A percentile compares a stretch with the other conserved stretches of the same genome.
phyloP scores from a whole-genome alignment of 2,113 vertebrate genomes.

The Dendrocopos noguchii region DNA sequence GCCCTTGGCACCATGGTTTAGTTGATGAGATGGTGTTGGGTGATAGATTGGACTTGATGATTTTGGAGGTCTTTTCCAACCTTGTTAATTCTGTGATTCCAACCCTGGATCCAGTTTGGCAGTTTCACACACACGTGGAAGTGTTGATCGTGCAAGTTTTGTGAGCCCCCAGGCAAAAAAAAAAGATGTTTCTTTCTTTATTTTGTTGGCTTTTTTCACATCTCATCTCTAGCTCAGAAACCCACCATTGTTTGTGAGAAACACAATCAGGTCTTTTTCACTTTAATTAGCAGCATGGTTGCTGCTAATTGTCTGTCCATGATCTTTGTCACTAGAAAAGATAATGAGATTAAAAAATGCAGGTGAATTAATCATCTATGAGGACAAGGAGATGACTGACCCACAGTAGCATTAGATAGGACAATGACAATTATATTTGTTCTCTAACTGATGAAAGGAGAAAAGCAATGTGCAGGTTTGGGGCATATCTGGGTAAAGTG shows the following conservation, averaged over 20 bases:
- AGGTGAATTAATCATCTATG: background rate
- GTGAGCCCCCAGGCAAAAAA: background rate
- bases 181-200: background rate
- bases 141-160: background rate
- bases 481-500: background rate
- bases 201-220: background rate
- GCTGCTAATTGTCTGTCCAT: background rate
- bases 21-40: no score
- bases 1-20: no score
- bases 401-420: background rate
- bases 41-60: no score
- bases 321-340: background rate
- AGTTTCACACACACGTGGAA: slow-evolving; percentile 43
- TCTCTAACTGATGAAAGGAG: background rate
- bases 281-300: background rate
- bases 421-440: background rate
- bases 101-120: background rate
- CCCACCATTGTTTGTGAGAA: background rate
- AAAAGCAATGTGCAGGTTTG: background rate
- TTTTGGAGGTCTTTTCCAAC: no score
- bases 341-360: background rate
- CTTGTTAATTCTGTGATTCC: background rate
- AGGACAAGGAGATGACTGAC: background rate
- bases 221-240: background rate
- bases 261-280: background rate